phyloP scores from a whole-genome alignment of 2,888 invertebrate species.

The Sicus ferrugineus region DNA sequence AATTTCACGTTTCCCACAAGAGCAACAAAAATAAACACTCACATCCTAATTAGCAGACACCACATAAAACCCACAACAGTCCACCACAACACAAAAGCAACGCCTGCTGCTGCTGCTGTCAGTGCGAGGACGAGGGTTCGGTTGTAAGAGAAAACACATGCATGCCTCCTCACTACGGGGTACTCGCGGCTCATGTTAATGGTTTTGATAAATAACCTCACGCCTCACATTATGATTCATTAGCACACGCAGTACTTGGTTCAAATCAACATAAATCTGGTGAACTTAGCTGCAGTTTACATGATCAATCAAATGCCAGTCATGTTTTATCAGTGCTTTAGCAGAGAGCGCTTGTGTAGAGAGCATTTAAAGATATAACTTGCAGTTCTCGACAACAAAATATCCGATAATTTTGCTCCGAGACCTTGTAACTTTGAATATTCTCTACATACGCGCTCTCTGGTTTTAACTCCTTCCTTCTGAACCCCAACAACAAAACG shows the following conservation, averaged over 20 bases:
- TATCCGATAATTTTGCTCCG: too few relatives aligned
- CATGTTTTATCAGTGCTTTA: too few relatives aligned
- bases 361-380: too few relatives aligned
- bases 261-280: neutral
- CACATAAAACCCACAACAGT: conserved; percentile 21
- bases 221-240: conserved; percentile 41
- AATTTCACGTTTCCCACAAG: neutral
- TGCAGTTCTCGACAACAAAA: too few relatives aligned
- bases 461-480: too few relatives aligned
- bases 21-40: neutral
- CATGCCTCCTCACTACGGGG: neutral
- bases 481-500: too few relatives aligned
- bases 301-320: too few relatives aligned
- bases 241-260: conserved; percentile 34
- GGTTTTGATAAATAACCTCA: conserved; percentile 29
- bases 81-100: conserved; percentile 1
- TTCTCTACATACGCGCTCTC: too few relatives aligned
- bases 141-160: neutral
- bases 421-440: too few relatives aligned
- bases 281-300: too few relatives aligned
- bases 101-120: conserved; percentile 30
- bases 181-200: conserved; percentile 38
- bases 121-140: neutral
- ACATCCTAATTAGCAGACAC: conserved; percentile 24
- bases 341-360: too few relatives aligned